Percentiles rank a stretch among this genome's conserved stretches.
Evolutionary conservation across 2,888 invertebrate genomes (phyloP).

Genomic region (Ceratothoa steindachneri): DNA sequence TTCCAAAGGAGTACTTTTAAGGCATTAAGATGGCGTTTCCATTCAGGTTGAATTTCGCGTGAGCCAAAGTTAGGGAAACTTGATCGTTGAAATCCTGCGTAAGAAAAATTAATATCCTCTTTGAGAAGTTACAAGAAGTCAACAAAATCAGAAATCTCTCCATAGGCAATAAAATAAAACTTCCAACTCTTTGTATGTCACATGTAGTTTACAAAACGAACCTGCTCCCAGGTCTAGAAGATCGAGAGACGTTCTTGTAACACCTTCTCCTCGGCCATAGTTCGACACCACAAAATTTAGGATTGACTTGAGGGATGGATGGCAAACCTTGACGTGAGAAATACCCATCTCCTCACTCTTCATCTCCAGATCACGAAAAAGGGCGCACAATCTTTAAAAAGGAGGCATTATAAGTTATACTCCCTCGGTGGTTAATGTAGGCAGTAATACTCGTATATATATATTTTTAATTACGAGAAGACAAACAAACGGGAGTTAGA

Average conservation of each 20-base stretch:
- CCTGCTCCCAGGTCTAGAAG: too few relatives aligned
- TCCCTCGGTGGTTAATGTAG: too few relatives aligned
- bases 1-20: neutral
- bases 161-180: too few relatives aligned
- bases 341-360: neutral
- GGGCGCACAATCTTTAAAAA: neutral
- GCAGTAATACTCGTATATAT: too few relatives aligned
- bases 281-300: neutral
- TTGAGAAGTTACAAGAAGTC: too few relatives aligned
- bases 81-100: neutral
- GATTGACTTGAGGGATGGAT: neutral
- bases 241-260: too few relatives aligned
- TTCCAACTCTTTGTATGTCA: too few relatives aligned
- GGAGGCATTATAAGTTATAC: too few relatives aligned
- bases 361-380: neutral
- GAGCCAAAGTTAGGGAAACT: neutral
- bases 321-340: neutral
- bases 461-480: too few relatives aligned
- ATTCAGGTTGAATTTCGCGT: neutral
- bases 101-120: neutral
- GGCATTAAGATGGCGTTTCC: neutral
- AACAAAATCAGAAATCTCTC: too few relatives aligned
- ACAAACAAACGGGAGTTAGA: too few relatives aligned
- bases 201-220: too few relatives aligned
- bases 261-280: neutral